phyloP scores from a whole-genome alignment of 2,888 invertebrate species.

The Ecliptopera silaceata region DNA sequence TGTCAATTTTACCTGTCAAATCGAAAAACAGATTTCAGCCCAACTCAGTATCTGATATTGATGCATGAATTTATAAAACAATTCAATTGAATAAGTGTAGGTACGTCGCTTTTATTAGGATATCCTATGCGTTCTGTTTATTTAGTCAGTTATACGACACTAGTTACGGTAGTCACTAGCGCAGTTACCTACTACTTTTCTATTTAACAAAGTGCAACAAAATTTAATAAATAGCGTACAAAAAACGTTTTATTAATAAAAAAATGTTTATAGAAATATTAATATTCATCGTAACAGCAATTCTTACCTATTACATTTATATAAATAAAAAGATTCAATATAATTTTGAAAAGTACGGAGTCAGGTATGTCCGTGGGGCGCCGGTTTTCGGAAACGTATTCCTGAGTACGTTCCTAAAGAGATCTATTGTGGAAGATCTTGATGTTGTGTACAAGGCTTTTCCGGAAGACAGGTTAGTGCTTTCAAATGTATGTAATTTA shows the following conservation, averaged over 20 bases:
- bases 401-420: slow-evolving; percentile 40
- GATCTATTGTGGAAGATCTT: slow-evolving; percentile 46
- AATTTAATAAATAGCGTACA: no score
- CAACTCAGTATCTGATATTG: no score
- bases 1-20: no score
- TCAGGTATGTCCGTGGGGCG: slow-evolving; percentile 41
- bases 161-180: neutral
- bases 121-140: neutral
- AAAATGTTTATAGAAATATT: slow-evolving; percentile 15
- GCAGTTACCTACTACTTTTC: no score
- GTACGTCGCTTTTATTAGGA: neutral
- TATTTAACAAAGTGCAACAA: no score
- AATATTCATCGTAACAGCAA: slow-evolving; percentile 11
- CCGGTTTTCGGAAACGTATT: slow-evolving; percentile 54
- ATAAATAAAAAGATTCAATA: slow-evolving; percentile 27
- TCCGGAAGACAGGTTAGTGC: slow-evolving; percentile 52
- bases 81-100: neutral
- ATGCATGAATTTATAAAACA: neutral
- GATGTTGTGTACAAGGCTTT: slow-evolving; percentile 47
- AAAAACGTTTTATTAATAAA: neutral
- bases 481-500: no score
- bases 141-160: neutral
- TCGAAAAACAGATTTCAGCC: no score
- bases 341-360: slow-evolving; percentile 24
- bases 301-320: slow-evolving; percentile 23